Evolutionary conservation across 2,888 invertebrate genomes (phyloP).

Genomic region (Chelonus formosanus): DNA sequence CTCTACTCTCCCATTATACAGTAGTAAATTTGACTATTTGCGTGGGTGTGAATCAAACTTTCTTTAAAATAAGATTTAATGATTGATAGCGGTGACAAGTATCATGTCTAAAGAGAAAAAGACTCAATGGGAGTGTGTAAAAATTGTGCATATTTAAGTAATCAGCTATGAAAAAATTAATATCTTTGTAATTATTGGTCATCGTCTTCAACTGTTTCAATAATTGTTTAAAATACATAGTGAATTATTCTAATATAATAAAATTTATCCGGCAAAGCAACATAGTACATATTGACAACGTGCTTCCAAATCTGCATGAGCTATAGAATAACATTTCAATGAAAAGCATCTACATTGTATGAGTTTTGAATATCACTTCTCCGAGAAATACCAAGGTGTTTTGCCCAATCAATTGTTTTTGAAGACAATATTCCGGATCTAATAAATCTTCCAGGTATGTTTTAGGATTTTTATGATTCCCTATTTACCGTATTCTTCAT

Average conservation of each 20-base stretch:
- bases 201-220: not conserved
- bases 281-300: not conserved
- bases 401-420: too few species aligned
- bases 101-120: not conserved
- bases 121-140: not conserved
- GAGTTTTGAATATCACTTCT: too few species aligned
- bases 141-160: conserved; percentile 2
- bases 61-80: too few species aligned
- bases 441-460: too few species aligned
- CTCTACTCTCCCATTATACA: conserved; percentile 20
- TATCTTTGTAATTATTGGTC: conserved; percentile 4
- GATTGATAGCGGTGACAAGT: too few species aligned
- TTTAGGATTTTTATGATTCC: too few species aligned
- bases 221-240: not conserved
- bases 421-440: too few species aligned
- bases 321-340: too few species aligned
- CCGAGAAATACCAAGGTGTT: too few species aligned
- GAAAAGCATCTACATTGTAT: too few species aligned
- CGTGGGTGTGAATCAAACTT: too few species aligned
- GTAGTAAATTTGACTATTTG: not conserved
- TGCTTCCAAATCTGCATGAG: not conserved
- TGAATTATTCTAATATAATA: not conserved
- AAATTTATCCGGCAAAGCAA: not conserved
- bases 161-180: not conserved
- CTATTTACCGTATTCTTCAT: too few species aligned